Evolutionary conservation across 2,888 invertebrate species (phyloP), one percentile per base, ranked within the genome.

Genomic region (Tribolium freemani): DNA sequence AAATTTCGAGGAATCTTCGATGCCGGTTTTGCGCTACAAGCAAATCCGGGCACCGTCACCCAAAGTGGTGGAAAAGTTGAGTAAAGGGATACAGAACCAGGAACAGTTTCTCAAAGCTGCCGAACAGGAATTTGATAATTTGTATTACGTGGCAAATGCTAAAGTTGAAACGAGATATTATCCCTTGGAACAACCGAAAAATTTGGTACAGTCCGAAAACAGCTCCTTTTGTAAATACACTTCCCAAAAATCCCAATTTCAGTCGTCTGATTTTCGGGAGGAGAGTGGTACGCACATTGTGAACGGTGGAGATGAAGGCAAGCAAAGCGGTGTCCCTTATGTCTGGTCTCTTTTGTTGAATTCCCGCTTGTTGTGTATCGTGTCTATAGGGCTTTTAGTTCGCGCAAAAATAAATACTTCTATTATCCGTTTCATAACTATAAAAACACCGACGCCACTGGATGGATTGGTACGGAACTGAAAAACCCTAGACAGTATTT

Each of bases 1-100:
- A 73, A 89, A 88, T 76, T 92, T 91, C 77, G 91, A 92, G 79
- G 88, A 90, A 78, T 90, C 89, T n/a, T 87, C 88, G n/a, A 85
- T 88, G 82, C 90, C 90, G 0, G 81, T 87, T 3, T 85, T 90
- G 81, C 88, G 88, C 68, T 88, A 88, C 77, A 90, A 90, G 76
- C 88, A 89, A 76, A 86, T 88, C 50, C 83, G 85, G 53, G 86
- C 86, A 31, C 83, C 84, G 5, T 72, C 83, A 8, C 84, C 84
- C 1, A 83, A 83, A 61, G 82, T 85, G 0, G 82, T 83, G 0
- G 84, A 84, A 69, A 84, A 81, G 76, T 63, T 82, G 8, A 71
- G 50, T 11, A 20, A 56, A 5, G 16, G 6, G 9, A 31, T 9
- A 9, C 11, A 38, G 3, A 53, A 46, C 45, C 74, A 81, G 57